Conservation (phyloP, 2,113 vertebrate genomes). For the Oplegnathus fasciatus region DNA sequence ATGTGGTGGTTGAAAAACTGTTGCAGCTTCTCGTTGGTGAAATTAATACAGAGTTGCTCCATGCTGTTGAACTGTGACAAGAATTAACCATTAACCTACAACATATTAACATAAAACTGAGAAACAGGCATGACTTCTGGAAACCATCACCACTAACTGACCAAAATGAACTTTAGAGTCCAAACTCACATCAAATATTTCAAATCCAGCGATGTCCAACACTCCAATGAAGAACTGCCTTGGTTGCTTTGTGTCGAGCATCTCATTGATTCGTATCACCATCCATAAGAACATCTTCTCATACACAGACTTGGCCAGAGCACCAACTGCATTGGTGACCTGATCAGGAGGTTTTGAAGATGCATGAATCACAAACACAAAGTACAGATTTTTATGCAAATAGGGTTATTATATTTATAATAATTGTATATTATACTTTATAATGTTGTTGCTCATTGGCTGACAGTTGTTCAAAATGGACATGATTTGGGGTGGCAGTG, state of each 20-base stretch:
- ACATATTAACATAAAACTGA: not conserved
- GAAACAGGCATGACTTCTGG: not conserved
- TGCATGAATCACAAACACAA: not conserved
- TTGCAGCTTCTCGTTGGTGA: slow-evolving; percentile 87
- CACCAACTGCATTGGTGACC: slow-evolving; percentile 82
- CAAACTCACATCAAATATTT: slow-evolving; percentile 76
- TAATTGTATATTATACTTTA: not conserved
- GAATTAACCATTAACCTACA: not conserved
- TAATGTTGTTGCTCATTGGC: too few species aligned
- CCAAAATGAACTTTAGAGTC: not conserved
- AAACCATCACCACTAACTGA: not conserved
- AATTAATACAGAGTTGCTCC: slow-evolving; percentile 89
- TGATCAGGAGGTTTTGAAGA: slow-evolving; percentile 28
- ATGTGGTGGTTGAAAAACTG: slow-evolving; percentile 95
- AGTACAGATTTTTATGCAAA: not conserved
- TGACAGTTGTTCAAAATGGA: not conserved
- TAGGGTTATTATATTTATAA: too few species aligned
- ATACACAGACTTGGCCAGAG: slow-evolving; percentile 90
- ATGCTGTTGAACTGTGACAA: slow-evolving; percentile 84
- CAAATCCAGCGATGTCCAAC: slow-evolving; percentile 80
- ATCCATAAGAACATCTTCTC: slow-evolving; percentile 93
- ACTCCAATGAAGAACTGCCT: slow-evolving; percentile 76
- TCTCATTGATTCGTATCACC: slow-evolving; percentile 82
- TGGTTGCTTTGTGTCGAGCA: slow-evolving; percentile 76
- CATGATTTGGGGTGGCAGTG: not conserved